Conservation (phyloP, 2,888 invertebrate species). For the Heliconius ethilla region DNA sequence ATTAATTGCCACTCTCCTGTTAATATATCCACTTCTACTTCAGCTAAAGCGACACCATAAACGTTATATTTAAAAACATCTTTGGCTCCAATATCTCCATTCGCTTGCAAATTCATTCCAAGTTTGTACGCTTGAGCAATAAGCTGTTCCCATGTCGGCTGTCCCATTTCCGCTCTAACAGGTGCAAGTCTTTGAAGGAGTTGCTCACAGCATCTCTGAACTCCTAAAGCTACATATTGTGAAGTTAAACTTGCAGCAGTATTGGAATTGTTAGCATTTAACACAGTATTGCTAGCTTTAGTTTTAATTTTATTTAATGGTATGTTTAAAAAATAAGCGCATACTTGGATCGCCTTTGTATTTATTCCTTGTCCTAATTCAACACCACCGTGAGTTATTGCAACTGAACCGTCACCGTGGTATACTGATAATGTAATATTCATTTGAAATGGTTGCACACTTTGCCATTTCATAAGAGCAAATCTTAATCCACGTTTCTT, state of each 20-base stretch:
- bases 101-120: slow-evolving; percentile 66
- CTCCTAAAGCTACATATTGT: slow-evolving; percentile 83
- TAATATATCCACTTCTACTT: slow-evolving; percentile 88
- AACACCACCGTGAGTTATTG: slow-evolving; percentile 84
- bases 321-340: slow-evolving; percentile 85
- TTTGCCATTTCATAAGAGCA: slow-evolving; percentile 76
- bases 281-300: slow-evolving; percentile 80
- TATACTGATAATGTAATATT: slow-evolving; percentile 82
- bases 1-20: slow-evolving; percentile 85
- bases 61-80: slow-evolving; percentile 62
- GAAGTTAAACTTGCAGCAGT: slow-evolving; percentile 84
- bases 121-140: slow-evolving; percentile 70
- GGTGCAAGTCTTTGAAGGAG: slow-evolving; percentile 71
- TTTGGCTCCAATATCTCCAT: slow-evolving; percentile 57
- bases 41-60: slow-evolving; percentile 82
- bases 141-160: slow-evolving; percentile 79
- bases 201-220: slow-evolving; percentile 74
- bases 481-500: slow-evolving; percentile 81
- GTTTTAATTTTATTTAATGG: slow-evolving; percentile 82
- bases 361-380: slow-evolving; percentile 90
- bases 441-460: slow-evolving; percentile 76
- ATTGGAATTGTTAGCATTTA: slow-evolving; percentile 78
- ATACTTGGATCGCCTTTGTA: slow-evolving; percentile 88
- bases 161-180: slow-evolving; percentile 64
- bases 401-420: slow-evolving; percentile 84